phyloP scores from a whole-genome alignment of 53 echinoderm and acorn worm species.

The Patiria pectinifera region DNA sequence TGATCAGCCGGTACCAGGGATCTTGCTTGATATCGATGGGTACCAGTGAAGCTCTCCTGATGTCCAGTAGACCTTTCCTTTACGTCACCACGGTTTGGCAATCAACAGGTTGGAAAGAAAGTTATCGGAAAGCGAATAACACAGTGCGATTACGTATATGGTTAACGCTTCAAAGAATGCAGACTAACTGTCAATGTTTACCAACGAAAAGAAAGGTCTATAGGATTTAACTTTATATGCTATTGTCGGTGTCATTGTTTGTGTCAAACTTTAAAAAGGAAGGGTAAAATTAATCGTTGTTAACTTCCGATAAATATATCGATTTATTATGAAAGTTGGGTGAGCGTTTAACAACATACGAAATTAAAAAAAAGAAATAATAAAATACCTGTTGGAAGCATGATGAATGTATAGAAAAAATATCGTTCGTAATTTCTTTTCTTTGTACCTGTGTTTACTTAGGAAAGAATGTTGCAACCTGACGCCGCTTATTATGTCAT shows the following conservation, averaged over 20 bases:
- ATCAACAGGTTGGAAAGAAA: neutral
- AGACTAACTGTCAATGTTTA: neutral
- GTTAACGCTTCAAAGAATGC: neutral
- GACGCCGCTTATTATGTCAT: no score
- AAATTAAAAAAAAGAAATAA: slow-evolving; percentile 1
- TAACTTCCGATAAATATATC: slow-evolving; percentile 37
- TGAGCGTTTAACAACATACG: slow-evolving; percentile 36
- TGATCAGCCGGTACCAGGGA: neutral
- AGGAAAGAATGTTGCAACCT: neutral
- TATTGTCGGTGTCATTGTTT: slow-evolving; percentile 25
- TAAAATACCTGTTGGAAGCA: slow-evolving; percentile 62
- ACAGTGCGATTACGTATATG: neutral
- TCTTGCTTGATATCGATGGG: neutral
- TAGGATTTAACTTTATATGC: neutral
- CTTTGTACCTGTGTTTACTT: neutral
- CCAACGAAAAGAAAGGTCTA: neutral
- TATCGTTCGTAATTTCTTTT: neutral
- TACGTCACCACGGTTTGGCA: neutral
- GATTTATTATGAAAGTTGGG: slow-evolving; percentile 52
- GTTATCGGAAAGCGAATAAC: neutral
- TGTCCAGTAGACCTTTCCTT: neutral
- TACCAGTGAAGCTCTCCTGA: neutral
- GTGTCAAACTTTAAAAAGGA: slow-evolving; percentile 27
- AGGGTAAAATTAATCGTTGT: slow-evolving; percentile 16
- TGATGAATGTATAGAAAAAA: slow-evolving; percentile 41